phyloP scores from a whole-genome alignment of 2,797 vertebrate species.

The Cirrhinus mrigala region DNA sequence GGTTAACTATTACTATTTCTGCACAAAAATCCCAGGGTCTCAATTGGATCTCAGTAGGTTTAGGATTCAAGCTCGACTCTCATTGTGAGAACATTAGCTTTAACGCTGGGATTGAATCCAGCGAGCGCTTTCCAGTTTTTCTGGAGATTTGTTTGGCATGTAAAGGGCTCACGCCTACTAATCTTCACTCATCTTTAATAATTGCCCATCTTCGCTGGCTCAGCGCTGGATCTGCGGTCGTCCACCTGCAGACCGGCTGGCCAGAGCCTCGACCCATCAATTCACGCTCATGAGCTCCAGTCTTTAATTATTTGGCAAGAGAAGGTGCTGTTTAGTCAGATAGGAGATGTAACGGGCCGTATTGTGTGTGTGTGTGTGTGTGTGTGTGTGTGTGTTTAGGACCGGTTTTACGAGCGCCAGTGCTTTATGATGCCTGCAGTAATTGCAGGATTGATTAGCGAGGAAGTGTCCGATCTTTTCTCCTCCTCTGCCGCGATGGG shows the following conservation, averaged over 20 bases:
- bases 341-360: slow-evolving; percentile 15
- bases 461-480: slow-evolving; percentile 66
- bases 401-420: slow-evolving; percentile 55
- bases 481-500: slow-evolving; percentile 55
- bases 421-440: slow-evolving; percentile 77
- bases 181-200: slow-evolving; percentile 37
- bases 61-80: not conserved
- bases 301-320: slow-evolving; percentile 19
- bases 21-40: not conserved
- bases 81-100: not conserved
- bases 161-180: not conserved
- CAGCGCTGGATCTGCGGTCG: not conserved
- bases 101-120: not conserved
- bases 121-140: not conserved
- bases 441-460: slow-evolving; percentile 81
- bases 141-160: slow-evolving; percentile 18
- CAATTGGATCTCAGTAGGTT: not conserved
- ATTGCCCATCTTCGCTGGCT: slow-evolving; percentile 1
- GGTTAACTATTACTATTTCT: not conserved
- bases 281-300: slow-evolving; percentile 36
- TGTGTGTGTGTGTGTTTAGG: slow-evolving; percentile 18
- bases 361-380: slow-evolving; percentile 31
- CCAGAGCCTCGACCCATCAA: slow-evolving; percentile 19
- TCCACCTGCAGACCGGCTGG: not conserved
- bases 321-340: slow-evolving; percentile 30